Evolutionary conservation across 2,113 vertebrate genomes (phyloP), one percentile per base, ranked within the genome.

Genomic region (Fukomys damarensis): DNA sequence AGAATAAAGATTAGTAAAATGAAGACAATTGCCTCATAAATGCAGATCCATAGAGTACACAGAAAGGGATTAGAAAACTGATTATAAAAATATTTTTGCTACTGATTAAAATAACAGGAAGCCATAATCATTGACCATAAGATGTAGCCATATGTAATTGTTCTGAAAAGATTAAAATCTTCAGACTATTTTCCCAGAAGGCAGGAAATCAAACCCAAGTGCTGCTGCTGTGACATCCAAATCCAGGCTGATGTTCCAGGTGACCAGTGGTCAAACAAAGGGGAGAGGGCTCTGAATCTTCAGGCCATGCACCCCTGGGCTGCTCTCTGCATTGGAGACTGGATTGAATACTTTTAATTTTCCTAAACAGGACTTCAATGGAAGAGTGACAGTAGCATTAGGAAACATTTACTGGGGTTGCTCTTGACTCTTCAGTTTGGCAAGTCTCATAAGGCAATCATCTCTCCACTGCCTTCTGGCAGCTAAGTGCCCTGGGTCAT

Each of bases 381-480:
- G 19, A 63, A 72, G 59, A 61, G 43, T 41, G 74, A 28, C 19
- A 30, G 59, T 0, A 16, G 41, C 32, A 16, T 35, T 2, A 10
- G 13, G 1, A 7, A 38, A 56, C 3, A 43, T 35, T 98, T 90
- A 98, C 86, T 98, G 92, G 76, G 97, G 91, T 65, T 98, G 97
- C 88, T 98, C 97, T 95, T 98, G 98, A 54, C 98, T 98, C 98
- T 99, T 99, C 97, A 99, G 96, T 86, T 99, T 98, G 97, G 99
- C 98, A 41, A 99, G 98, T 81, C 90, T 97, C 95, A 98, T 98
- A 43, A 99, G 99, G 96, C 99, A 99, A 24, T 98, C 97, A 80
- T 99, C 99, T 96, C 99, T 98, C 98, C 99, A 99, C 92, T 99
- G 98, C 93, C 98, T 99, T 87, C 99, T 98, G 96, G 99, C 98